These are phyloP conservation scores for honey bee (Apis mellifera) DNA, from an alignment of 1,140 invertebrate genomes.

Conservation along the genomic window Amel_HAv3.1 CM009931.2:7495501-7496000, in stretches of 20 bases:
- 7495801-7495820: slow-evolving; percentile 27
- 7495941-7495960: slow-evolving; percentile 46
- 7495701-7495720: slow-evolving; percentile 66
- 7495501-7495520: too few relatives aligned
- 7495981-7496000: slow-evolving; percentile 34
- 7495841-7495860: slow-evolving; percentile 8
- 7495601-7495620: background rate
- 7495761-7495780: slow-evolving; percentile 54
- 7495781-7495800: slow-evolving; percentile 58
- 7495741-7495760: slow-evolving; percentile 58
- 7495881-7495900: background rate
- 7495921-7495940: slow-evolving; percentile 43
- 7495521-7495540: background rate
- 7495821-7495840: background rate
- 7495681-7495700: slow-evolving; percentile 39
- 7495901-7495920: slow-evolving; percentile 3
- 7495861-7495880: background rate
- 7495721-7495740: slow-evolving; percentile 62
- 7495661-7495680: slow-evolving; percentile 59
- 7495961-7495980: slow-evolving; percentile 54
- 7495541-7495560: too few relatives aligned
- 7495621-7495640: slow-evolving; percentile 29
- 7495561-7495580: too few relatives aligned
- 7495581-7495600: background rate
- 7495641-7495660: slow-evolving; percentile 43